Evolutionary conservation across 2,888 invertebrate genomes (phyloP), one percentile per base, ranked within the genome.

Genomic region (Pristionchus maxplancki): DNA sequence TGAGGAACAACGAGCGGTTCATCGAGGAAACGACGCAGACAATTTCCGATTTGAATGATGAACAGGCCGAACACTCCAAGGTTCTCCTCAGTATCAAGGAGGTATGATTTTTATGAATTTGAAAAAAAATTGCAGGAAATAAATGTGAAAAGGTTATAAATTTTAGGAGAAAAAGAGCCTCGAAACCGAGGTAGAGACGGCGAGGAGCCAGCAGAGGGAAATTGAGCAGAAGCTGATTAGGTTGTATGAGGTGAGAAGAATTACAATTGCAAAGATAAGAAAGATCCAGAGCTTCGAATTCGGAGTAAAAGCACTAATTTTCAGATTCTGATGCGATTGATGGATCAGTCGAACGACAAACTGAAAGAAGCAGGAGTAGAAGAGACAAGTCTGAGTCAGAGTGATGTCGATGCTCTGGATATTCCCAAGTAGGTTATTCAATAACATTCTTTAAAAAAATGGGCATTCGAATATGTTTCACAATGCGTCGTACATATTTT

Each of bases 41-140:
- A 15, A 91, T 93, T 13, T 89, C 92, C 6, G 94, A 94, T 50
- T 85, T 94, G 89, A 93, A 93, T 81, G 90, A 92, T 64, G 94
- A 94, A 88, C 91, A 92, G 58, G 93, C 93, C 15, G 91, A 93
- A 74, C 94, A 94, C 84, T 92, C 92, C 11, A 94, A 94, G 40
- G 93, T 93, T 34, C 94, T 94, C 88, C 93, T 93, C 87, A 87
- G 89, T 58, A 94, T 94, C 67, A 94, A 93, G 88, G 92, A 93
- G 91, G 93, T 91, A 17, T 17, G 67, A 24, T 28, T 78, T 48
- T 13, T 31, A 83, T 1, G 2, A 50, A 1, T 50, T 34, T 44
- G 24, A 71, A 40, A 3, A 31, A 58, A 40, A 17, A 71, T 17
- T 37, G 37, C 34, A 71, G 13, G 15, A 37, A 37, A 71, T 24